Base-by-base conservation (phyloP, 2,888 invertebrate species). In the Trichogramma dendrolimi region DNA sequence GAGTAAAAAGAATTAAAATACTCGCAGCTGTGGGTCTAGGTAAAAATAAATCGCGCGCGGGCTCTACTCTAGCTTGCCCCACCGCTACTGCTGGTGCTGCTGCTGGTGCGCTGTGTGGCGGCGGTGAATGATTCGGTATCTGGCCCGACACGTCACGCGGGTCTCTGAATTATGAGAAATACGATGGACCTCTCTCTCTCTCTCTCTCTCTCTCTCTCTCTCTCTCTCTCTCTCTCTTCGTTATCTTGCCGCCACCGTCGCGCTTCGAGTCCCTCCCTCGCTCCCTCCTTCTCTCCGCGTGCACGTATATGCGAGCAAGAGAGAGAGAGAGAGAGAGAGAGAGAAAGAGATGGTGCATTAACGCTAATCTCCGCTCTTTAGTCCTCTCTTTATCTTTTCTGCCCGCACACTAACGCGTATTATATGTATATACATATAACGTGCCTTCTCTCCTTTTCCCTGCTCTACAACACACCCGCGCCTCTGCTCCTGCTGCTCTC, bases 301-400 rank as follows among this genome's bases (percentile, higher is more conserved):
- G 70, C 71, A 70, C 70, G 70, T 71, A 71, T 71, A 69, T 27
- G 27, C 27, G 27, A 27, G 27, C 27, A 27, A n/a, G n/a, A n/a
- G n/a, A n/a, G n/a, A n/a, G n/a, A n/a, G n/a, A n/a, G n/a, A 27
- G 27, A 27, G 27, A 27, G 27, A 27, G 27, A 27, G 27, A 27
- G 27, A 27, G 27, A 27, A 27, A 27, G 72, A 73, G 76, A 75
- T 77, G 77, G 77, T 79, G 78, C 79, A 78, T 79, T 79, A 79
- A 77, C 77, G 77, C 78, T 79, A 79, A 79, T 78, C 78, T 78
- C 77, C 74, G 74, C 77, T 77, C 77, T 79, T 79, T 77, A 78
- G 77, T 77, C 75, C 77, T 77, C 75, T 75, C 77, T 77, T 77
- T 78, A 77, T 79, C 77, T 78, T 75, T 72, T 71, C 73, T 73